phyloP scores from a whole-genome alignment of 2,797 vertebrate species.

The Sebastes matsubarae region DNA sequence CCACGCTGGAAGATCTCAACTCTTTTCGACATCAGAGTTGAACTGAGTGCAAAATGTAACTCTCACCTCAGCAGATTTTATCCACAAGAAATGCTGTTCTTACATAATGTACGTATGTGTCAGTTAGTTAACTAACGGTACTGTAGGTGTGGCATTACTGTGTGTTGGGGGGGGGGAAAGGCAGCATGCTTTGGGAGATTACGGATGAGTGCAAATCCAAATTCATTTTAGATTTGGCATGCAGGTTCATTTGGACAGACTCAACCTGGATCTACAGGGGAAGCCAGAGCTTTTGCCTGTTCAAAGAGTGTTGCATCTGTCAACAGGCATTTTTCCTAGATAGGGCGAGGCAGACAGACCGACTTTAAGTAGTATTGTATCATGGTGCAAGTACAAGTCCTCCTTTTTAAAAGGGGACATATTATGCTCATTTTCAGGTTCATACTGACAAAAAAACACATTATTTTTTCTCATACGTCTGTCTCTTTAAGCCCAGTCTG shows the following conservation, averaged over 20 bases:
- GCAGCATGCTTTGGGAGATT: neutral
- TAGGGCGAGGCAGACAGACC: neutral
- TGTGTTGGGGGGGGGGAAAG: neutral
- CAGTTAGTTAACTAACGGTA: neutral
- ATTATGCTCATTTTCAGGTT: neutral
- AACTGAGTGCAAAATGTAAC: constrained; percentile 1
- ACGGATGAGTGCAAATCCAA: neutral
- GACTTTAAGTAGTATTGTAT: neutral
- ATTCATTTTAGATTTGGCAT: neutral
- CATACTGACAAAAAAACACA: neutral
- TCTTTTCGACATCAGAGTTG: constrained; percentile 14
- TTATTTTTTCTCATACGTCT: no score
- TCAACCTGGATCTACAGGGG: neutral
- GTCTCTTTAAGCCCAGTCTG: no score
- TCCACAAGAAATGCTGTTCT: neutral
- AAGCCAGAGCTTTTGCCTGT: neutral
- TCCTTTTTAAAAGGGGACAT: neutral
- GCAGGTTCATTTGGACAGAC: neutral
- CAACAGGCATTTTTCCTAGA: neutral
- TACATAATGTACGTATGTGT: neutral
- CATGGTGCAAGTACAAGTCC: neutral
- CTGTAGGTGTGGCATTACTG: neutral
- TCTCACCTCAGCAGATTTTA: neutral
- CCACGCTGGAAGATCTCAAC: constrained; percentile 33
- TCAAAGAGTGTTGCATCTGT: neutral